phyloP scores from a whole-genome alignment of 92 coral and sea anemone species.

The Porites divaricata region DNA sequence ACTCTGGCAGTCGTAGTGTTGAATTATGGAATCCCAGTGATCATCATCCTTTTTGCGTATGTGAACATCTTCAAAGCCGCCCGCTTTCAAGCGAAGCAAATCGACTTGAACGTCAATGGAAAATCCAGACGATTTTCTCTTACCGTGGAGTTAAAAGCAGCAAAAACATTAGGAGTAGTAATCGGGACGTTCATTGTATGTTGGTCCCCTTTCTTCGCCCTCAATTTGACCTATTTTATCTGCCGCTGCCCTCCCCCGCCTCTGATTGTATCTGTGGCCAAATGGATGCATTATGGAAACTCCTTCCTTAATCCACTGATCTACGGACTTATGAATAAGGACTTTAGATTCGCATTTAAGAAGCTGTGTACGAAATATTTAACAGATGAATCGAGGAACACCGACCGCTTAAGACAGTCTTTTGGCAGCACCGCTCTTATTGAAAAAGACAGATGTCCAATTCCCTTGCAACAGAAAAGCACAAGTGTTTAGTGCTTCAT shows the following conservation, averaged over 20 bases:
- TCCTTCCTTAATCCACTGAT: conserved; percentile 90
- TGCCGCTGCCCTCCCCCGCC: conserved; percentile 65
- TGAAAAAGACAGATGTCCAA: neutral
- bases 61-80: conserved; percentile 88
- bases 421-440: neutral
- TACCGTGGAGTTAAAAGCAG: conserved; percentile 90
- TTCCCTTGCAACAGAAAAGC: neutral
- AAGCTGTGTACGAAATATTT: conserved; percentile 43
- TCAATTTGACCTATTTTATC: conserved; percentile 76
- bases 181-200: conserved; percentile 93
- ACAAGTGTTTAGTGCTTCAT: neutral
- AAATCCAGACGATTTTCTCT: conserved; percentile 75
- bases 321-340: conserved; percentile 93
- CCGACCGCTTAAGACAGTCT: neutral
- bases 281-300: conserved; percentile 97
- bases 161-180: conserved; percentile 93
- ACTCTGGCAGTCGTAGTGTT: conserved; percentile 68
- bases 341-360: conserved; percentile 84
- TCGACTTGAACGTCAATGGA: conserved; percentile 84
- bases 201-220: conserved; percentile 97
- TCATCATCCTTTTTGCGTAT: conserved; percentile 80
- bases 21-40: conserved; percentile 82
- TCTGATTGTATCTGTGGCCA: conserved; percentile 78
- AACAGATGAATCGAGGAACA: neutral
- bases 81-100: conserved; percentile 83